Conservation (phyloP, 2,888 invertebrate species). For the Cheilosia variabilis region DNA sequence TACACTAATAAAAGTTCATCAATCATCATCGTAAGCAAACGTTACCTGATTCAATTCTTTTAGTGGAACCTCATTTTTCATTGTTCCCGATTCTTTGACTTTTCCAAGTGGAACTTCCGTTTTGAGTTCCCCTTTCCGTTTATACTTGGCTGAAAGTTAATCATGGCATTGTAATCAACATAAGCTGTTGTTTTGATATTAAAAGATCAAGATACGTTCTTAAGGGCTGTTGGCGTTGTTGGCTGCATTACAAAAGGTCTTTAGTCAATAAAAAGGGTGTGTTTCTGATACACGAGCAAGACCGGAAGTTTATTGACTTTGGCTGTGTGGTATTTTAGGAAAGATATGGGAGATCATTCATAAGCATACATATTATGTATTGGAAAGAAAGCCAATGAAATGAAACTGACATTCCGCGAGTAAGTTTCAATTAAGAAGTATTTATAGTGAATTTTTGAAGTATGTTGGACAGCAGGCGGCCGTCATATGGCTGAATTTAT, state of each 20-base stretch:
- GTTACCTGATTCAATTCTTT: constrained; percentile 1
- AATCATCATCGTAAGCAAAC: no score
- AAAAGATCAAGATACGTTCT: constrained; percentile 44
- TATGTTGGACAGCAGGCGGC: no score
- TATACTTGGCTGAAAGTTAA: constrained; percentile 28
- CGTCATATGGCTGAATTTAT: no score
- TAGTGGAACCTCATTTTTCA: neutral
- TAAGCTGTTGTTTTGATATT: constrained; percentile 46
- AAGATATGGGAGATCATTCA: neutral
- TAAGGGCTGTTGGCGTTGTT: constrained; percentile 3
- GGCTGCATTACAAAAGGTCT: neutral
- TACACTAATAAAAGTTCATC: neutral
- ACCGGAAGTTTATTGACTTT: constrained; percentile 37
- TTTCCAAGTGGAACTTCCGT: constrained; percentile 31
- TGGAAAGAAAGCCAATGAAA: no score
- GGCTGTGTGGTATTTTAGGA: neutral
- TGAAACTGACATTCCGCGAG: no score
- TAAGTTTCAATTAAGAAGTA: no score
- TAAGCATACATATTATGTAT: no score
- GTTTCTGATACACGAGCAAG: neutral
- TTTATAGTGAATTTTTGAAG: no score
- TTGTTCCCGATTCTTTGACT: constrained; percentile 3
- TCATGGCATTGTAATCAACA: constrained; percentile 25
- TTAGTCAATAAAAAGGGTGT: constrained; percentile 33
- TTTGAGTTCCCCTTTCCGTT: constrained; percentile 20